Percentiles rank a stretch among this genome's conserved stretches.
Evolutionary conservation across 2,113 vertebrate species (phyloP).

Genomic region (Rhinogobius similis): DNA sequence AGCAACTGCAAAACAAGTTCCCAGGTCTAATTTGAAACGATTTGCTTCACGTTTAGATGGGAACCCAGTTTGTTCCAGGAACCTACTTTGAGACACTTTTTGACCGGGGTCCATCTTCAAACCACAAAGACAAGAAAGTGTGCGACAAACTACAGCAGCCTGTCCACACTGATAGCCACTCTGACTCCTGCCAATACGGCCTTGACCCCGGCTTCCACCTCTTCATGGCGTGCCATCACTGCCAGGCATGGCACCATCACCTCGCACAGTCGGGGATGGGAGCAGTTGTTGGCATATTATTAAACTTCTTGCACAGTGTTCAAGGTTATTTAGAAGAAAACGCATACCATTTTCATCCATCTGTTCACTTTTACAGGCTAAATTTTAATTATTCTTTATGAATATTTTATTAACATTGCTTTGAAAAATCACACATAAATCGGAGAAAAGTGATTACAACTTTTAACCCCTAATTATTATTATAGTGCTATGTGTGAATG

Average conservation of each 20-base stretch:
- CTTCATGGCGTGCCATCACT: conserved; percentile 23
- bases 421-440: neutral
- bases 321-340: conserved; percentile 56
- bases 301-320: conserved; percentile 29
- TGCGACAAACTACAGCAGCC: conserved; percentile 18
- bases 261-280: conserved; percentile 5
- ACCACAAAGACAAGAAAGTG: conserved; percentile 1
- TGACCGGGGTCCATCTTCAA: conserved; percentile 22
- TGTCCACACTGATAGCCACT: conserved; percentile 35
- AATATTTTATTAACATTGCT: neutral
- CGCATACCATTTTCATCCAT: conserved; percentile 24
- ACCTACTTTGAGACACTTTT: conserved; percentile 51
- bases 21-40: neutral
- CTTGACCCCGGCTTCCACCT: conserved; percentile 54
- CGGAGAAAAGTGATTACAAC: neutral
- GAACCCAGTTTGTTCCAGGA: neutral
- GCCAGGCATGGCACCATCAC: conserved; percentile 15
- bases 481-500: neutral
- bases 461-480: neutral
- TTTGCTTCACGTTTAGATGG: neutral
- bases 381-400: conserved; percentile 4
- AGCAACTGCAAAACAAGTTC: neutral
- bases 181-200: conserved; percentile 36
- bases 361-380: conserved; percentile 12
- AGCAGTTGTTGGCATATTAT: conserved; percentile 42